A percentile compares a stretch with the other conserved stretches of the same genome.
These are phyloP conservation scores for Philopedon plagiatum DNA, from an alignment of 2,888 invertebrate species.

Conservation along the genomic window DNA sequence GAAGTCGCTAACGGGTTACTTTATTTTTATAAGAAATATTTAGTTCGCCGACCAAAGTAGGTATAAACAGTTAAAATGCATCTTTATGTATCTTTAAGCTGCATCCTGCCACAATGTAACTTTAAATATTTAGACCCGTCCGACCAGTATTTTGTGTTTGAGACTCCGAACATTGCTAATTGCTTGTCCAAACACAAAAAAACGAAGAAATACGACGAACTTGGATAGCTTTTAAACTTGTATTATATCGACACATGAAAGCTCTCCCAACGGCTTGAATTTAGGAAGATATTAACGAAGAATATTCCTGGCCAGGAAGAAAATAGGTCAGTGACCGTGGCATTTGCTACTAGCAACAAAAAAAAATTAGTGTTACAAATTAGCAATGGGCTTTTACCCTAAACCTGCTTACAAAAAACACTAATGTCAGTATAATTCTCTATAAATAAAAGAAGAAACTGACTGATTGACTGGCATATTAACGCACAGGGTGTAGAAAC, in stretches of 20 bases:
- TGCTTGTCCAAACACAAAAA: conserved; percentile 47
- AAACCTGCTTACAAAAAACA: no score
- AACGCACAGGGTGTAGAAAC: no score
- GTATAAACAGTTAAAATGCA: conserved; percentile 9
- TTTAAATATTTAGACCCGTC: conserved; percentile 43
- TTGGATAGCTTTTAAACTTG: conserved; percentile 29
- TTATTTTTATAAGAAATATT: no score
- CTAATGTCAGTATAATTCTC: no score
- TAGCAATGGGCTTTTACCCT: no score
- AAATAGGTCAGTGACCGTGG: background rate
- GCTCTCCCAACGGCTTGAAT: conserved; percentile 5
- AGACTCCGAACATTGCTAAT: conserved; percentile 45
- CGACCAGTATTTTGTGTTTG: conserved; percentile 43
- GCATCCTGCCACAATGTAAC: conserved; percentile 27
- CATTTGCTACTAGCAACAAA: no score
- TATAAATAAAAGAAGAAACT: no score
- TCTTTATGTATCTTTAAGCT: background rate
- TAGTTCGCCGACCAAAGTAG: background rate
- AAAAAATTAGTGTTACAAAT: no score
- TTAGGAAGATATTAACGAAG: background rate
- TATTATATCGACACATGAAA: conserved; percentile 9
- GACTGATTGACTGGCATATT: no score
- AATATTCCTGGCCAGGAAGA: background rate
- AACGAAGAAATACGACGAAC: conserved; percentile 12
- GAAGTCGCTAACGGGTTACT: no score